These are phyloP conservation scores for Danio aesculapii DNA, from an alignment of 2,797 vertebrate species.

Conservation along the genomic window DNA sequence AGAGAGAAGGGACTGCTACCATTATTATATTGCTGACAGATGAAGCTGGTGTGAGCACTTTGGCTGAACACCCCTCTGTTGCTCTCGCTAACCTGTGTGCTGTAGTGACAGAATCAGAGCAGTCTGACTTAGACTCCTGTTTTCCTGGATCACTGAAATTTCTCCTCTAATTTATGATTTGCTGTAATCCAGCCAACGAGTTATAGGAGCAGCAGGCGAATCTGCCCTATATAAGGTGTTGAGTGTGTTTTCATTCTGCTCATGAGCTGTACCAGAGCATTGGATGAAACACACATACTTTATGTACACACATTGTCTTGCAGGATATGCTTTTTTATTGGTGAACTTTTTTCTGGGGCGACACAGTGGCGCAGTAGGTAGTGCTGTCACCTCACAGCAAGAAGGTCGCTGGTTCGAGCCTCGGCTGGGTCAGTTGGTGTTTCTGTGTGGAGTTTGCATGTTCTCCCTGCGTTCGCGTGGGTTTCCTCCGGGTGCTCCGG, in stretches of 20 bases:
- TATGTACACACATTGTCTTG: constrained; percentile 31
- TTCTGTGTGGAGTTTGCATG: too few relatives aligned
- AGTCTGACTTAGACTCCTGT: constrained; percentile 69
- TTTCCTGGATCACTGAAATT: constrained; percentile 69
- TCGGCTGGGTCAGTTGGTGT: too few relatives aligned
- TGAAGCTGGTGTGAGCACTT: constrained; percentile 48
- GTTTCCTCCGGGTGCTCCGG: too few relatives aligned
- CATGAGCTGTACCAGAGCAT: constrained; percentile 52
- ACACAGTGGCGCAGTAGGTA: too few relatives aligned
- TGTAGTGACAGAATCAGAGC: constrained; percentile 76
- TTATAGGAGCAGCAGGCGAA: constrained; percentile 67
- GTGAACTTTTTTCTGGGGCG: too few relatives aligned
- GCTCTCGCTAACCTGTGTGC: constrained; percentile 56
- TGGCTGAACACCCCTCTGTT: constrained; percentile 50
- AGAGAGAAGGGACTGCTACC: neutral
- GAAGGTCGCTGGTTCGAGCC: too few relatives aligned
- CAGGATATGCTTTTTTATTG: neutral
- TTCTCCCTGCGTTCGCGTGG: too few relatives aligned
- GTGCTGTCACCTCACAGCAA: too few relatives aligned
- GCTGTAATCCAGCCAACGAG: constrained; percentile 61
- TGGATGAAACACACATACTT: constrained; percentile 34
- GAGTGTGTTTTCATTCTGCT: constrained; percentile 50
- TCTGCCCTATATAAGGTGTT: constrained; percentile 78
- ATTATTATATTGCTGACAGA: constrained; percentile 13
- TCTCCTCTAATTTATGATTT: constrained; percentile 76